Conservation (phyloP, 2,888 invertebrate genomes). For the Beris morrisii region DNA sequence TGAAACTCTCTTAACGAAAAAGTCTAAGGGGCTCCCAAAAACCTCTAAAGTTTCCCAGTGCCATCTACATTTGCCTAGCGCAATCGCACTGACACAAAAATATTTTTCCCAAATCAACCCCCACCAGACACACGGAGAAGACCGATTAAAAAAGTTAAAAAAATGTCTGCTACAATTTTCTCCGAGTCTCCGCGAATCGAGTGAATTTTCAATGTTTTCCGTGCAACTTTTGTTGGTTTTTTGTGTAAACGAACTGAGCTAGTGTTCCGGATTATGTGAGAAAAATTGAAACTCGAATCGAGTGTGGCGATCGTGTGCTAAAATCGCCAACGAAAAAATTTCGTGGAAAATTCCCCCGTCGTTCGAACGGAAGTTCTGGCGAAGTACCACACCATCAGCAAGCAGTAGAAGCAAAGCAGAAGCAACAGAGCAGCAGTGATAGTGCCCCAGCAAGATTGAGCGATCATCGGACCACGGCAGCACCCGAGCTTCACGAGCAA, state of each 20-base stretch:
- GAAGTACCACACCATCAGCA: no score
- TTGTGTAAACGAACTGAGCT: conserved; percentile 18
- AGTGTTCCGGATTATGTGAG: conserved; percentile 17
- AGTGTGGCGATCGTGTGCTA: neutral
- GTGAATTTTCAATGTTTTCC: conserved; percentile 18
- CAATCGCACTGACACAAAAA: neutral
- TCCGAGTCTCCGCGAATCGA: conserved; percentile 16
- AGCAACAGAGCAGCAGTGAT: no score
- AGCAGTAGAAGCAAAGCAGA: no score
- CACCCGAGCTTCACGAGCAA: no score
- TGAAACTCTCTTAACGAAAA: no score
- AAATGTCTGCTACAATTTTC: conserved; percentile 34
- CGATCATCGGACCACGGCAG: no score
- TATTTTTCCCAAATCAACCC: conserved; percentile 17
- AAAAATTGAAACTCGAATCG: conserved; percentile 6
- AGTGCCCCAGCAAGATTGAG: no score
- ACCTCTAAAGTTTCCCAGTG: neutral
- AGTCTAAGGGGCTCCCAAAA: no score
- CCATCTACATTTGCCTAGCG: conserved; percentile 1
- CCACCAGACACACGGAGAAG: conserved; percentile 11
- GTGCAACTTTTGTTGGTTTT: conserved; percentile 1
- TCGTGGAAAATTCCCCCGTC: no score
- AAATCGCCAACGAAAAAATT: neutral
- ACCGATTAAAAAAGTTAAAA: conserved; percentile 28
- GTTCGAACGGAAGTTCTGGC: no score